phyloP scores from a whole-genome alignment of 2,113 vertebrate genomes.

The Thryonomys swinderianus region DNA sequence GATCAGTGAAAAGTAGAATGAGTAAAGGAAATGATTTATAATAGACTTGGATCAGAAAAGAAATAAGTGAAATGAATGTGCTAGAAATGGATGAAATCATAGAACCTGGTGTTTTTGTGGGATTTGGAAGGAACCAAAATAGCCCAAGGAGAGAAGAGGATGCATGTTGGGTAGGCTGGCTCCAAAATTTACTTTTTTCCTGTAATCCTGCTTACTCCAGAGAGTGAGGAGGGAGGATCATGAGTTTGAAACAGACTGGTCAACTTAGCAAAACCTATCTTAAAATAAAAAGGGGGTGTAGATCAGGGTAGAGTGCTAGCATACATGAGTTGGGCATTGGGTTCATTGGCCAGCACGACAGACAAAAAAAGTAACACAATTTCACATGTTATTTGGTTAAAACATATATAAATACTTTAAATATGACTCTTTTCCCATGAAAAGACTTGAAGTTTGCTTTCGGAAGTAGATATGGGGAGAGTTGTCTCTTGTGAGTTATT shows the following conservation, averaged over 20 bases:
- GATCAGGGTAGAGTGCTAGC: background rate
- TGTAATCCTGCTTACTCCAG: background rate
- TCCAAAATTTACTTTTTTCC: constrained; percentile 4
- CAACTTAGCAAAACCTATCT: background rate
- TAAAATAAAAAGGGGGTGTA: background rate
- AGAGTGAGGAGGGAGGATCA: background rate
- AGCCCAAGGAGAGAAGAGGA: background rate
- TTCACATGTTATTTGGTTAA: background rate
- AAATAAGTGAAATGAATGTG: background rate
- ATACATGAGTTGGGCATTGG: background rate
- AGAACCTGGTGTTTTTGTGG: background rate
- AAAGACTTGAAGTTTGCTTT: constrained; percentile 32
- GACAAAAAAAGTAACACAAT: background rate
- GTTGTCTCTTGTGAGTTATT: background rate
- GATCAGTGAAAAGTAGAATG: background rate
- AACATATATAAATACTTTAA: background rate
- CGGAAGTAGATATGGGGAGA: background rate
- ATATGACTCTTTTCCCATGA: background rate
- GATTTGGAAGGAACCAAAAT: background rate
- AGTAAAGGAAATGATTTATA: background rate
- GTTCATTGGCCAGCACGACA: background rate
- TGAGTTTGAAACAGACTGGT: background rate
- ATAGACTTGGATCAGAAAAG: background rate
- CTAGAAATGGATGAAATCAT: background rate
- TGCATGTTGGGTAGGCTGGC: background rate